phyloP scores from a whole-genome alignment of 2,888 invertebrate genomes.

The Rotaria socialis region DNA sequence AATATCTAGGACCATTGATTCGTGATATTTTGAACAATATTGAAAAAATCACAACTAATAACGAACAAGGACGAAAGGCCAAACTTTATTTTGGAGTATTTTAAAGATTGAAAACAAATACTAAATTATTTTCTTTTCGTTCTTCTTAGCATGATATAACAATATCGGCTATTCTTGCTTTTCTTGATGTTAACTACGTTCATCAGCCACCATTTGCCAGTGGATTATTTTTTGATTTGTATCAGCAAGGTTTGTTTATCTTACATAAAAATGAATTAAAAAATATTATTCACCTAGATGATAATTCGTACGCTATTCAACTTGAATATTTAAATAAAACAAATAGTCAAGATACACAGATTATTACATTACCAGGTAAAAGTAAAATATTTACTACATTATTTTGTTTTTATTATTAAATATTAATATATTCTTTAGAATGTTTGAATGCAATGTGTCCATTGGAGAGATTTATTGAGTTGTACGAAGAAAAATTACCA shows the following conservation, averaged over 20 bases:
- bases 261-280: neutral
- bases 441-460: neutral
- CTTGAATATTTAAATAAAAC: constrained; percentile 5
- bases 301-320: neutral
- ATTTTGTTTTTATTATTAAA: too few species aligned
- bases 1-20: neutral
- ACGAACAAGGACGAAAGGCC: neutral
- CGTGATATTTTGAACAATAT: neutral
- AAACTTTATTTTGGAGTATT: constrained; percentile 12
- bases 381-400: too few species aligned
- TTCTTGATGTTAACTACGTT: constrained; percentile 24
- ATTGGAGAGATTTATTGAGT: neutral
- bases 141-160: constrained; percentile 40
- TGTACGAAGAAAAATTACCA: neutral
- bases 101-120: neutral
- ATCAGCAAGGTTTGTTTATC: neutral
- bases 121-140: neutral
- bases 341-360: neutral
- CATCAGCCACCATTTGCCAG: constrained; percentile 44
- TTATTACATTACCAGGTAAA: neutral
- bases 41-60: neutral
- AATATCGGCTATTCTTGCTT: constrained; percentile 33
- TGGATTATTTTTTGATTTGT: constrained; percentile 39
- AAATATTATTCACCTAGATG: neutral
- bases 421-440: neutral